Conservation (phyloP, 2,113 vertebrate genomes). For the Poeciliopsis retropinna region DNA sequence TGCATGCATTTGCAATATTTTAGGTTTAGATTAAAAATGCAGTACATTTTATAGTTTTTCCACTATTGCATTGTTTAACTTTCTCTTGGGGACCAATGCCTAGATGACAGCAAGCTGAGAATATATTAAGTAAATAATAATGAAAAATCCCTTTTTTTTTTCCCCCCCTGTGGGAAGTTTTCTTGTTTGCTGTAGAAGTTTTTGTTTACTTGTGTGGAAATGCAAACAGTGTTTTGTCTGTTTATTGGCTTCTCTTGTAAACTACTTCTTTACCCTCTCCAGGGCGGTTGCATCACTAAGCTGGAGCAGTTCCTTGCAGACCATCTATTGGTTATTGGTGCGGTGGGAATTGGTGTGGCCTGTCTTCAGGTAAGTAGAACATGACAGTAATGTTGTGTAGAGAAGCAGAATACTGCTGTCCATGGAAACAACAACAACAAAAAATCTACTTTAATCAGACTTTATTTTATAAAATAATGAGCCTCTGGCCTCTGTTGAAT, state of each 20-base stretch:
- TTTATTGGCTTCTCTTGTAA: not conserved
- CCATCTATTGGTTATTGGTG: slow-evolving; percentile 85
- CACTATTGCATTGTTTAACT: not conserved
- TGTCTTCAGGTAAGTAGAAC: slow-evolving; percentile 82
- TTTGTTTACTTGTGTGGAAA: not conserved
- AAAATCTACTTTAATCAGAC: not conserved
- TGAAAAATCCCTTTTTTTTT: not conserved
- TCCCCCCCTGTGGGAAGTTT: too few species aligned
- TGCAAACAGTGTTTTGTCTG: not conserved
- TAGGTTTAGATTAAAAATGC: not conserved
- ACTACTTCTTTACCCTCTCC: slow-evolving; percentile 18
- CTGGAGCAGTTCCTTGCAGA: slow-evolving; percentile 86
- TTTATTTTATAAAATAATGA: not conserved
- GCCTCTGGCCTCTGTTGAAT: slow-evolving; percentile 15
- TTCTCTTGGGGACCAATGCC: not conserved
- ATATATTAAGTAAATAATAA: not conserved
- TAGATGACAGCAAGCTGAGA: not conserved
- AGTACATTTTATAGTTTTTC: not conserved
- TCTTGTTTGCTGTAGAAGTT: not conserved
- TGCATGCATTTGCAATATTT: too few species aligned
- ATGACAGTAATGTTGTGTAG: not conserved
- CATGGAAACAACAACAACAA: not conserved
- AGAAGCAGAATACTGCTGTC: not conserved
- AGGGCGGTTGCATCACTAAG: slow-evolving; percentile 88
- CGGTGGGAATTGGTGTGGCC: slow-evolving; percentile 86